Base-by-base conservation (phyloP, 2,888 invertebrate genomes). In the Nowickia ferox region DNA sequence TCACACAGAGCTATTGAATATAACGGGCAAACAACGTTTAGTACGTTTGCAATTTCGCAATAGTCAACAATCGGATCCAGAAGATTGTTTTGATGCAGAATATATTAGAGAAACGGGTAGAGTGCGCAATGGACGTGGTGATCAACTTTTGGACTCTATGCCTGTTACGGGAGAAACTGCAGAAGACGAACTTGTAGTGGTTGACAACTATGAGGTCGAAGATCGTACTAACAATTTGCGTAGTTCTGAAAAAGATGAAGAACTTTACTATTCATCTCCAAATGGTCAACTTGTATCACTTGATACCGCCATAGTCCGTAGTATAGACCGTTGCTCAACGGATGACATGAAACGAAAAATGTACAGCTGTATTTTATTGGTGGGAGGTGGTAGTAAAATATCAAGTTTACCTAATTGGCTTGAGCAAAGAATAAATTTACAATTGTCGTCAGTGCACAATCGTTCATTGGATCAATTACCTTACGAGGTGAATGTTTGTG, bases 51-150 rank as follows among this genome's bases (percentile, higher is more conserved):
- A 97, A 90, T 95, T 94, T 88, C 92, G 95, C 59, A 93, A 94
- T 68, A 96, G 97, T 4, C 94, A 94, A 84, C 93, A 94, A 6
- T 94, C 95, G 87, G 98, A 98, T 90, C 96, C 98, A 0, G 97
- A 98, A 92, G 98, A 98, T 93, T 98, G 98, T 3, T 97, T 97
- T 91, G 98, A 98, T 93, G 97, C 97, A 15, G 96, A 97, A 90
- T 98, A 97, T 91, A 93, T 98, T 13, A 94, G 97, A 87, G 98
- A 98, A 93, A 98, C 97, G 0, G 96, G 97, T 0, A 88, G 92
- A 1, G 89, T 90, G 10, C 91, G 90, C 22, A 87, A 84, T 66
- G 87, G 87, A 1, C 90, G 88, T 1, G 87, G 89, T 0, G 92
- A 96, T 93, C 90, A 92, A 93, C 66, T 94, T 93, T 89, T 93